These are phyloP conservation scores for Leptopilina myrica DNA, from an alignment of 2,888 invertebrate genomes.

Conservation along the genomic window DNA sequence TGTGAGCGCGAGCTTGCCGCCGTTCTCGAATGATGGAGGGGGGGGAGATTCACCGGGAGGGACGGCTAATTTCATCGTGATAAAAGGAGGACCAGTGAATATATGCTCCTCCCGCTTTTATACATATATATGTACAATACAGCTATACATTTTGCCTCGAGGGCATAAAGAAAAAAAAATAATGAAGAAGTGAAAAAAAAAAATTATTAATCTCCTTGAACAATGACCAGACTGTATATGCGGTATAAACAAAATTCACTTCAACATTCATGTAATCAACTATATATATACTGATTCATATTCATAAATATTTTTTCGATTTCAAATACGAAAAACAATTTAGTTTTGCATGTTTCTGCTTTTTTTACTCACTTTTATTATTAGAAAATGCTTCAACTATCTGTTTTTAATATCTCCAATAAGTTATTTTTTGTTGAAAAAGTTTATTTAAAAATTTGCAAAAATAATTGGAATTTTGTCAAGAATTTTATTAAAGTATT, in stretches of 20 bases:
- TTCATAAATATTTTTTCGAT: not conserved
- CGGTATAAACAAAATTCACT: constrained; percentile 13
- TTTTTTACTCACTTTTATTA: not conserved
- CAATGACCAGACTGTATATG: constrained; percentile 16
- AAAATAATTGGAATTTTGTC: no score
- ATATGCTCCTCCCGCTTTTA: constrained; percentile 38
- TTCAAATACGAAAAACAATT: not conserved
- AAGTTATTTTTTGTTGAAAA: no score
- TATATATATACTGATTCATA: not conserved
- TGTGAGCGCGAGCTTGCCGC: constrained; percentile 33
- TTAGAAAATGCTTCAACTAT: no score
- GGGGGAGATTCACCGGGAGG: constrained; percentile 40
- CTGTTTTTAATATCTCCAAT: no score
- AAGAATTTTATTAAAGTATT: no score
- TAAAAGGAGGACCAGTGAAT: constrained; percentile 49
- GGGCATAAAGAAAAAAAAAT: not conserved
- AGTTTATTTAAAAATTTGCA: no score
- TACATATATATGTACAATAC: no score
- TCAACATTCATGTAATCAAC: constrained; percentile 1
- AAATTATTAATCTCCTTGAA: constrained; percentile 33
- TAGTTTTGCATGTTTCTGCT: not conserved
- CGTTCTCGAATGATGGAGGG: constrained; percentile 39
- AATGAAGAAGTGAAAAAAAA: not conserved
- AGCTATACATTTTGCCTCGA: not conserved
- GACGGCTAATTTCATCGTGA: constrained; percentile 61